phyloP scores from a whole-genome alignment of 2,888 invertebrate species.

The Plebejus melissa region DNA sequence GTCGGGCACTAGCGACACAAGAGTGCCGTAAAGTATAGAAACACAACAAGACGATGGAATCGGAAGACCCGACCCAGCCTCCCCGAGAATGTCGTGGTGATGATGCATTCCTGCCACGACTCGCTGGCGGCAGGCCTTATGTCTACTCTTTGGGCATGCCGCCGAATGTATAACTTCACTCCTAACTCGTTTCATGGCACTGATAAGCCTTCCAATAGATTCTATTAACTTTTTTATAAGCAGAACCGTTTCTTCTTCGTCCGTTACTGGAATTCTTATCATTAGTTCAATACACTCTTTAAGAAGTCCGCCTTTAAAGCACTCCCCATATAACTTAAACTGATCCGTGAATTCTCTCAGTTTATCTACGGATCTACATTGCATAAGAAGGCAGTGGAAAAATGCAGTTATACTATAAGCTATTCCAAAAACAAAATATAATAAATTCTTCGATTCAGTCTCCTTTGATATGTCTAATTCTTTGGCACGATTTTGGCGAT shows the following conservation, averaged over 20 bases:
- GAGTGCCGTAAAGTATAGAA: constrained; percentile 75
- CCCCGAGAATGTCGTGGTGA: constrained; percentile 79
- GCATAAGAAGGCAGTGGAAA: constrained; percentile 79
- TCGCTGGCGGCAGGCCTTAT: constrained; percentile 69
- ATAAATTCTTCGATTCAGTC: constrained; percentile 71
- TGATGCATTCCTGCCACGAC: constrained; percentile 75
- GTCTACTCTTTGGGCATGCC: constrained; percentile 71
- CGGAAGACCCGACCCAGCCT: constrained; percentile 58
- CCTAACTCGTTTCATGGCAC: constrained; percentile 77
- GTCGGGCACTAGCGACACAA: constrained; percentile 69
- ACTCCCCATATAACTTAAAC: constrained; percentile 79
- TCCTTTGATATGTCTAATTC: constrained; percentile 44
- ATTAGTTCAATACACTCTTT: constrained; percentile 77
- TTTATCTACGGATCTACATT: constrained; percentile 73
- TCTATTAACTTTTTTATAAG: constrained; percentile 77
- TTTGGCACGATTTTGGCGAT: constrained; percentile 47
- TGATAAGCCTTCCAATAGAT: constrained; percentile 75
- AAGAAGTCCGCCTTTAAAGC: constrained; percentile 77
- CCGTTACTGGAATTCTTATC: constrained; percentile 67
- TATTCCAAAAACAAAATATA: constrained; percentile 80
- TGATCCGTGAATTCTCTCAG: constrained; percentile 78
- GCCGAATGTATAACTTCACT: constrained; percentile 78
- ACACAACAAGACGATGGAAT: constrained; percentile 75
- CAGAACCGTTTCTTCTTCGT: constrained; percentile 54
- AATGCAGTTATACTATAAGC: constrained; percentile 79